A percentile compares a stretch with the other conserved stretches of the same genome.
Conservation (phyloP, 2,113 vertebrate genomes). For the Eretmodus cyanostictus region DNA sequence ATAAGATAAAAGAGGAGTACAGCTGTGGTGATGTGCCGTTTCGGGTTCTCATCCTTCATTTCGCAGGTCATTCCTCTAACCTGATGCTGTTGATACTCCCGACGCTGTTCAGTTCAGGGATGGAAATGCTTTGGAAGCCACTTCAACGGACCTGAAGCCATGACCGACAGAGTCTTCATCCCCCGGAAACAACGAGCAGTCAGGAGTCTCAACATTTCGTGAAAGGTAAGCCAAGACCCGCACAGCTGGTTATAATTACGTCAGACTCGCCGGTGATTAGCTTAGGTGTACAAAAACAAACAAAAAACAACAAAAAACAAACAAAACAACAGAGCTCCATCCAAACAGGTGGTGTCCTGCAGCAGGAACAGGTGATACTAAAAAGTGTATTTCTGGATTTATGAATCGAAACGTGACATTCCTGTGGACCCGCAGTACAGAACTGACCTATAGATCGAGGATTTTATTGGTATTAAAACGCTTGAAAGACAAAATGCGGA, state of each 20-base stretch:
- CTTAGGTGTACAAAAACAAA: neutral
- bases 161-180: neutral
- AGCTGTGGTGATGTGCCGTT: slow-evolving; percentile 27
- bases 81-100: neutral
- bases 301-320: neutral
- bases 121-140: slow-evolving; percentile 26
- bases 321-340: neutral
- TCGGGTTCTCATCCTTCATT: slow-evolving; percentile 22
- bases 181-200: neutral
- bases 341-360: slow-evolving; percentile 44
- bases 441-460: slow-evolving; percentile 22
- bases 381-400: neutral
- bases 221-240: slow-evolving; percentile 38
- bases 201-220: neutral
- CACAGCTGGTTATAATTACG: neutral
- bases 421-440: neutral
- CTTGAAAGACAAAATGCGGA: neutral
- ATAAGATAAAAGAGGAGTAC: slow-evolving; percentile 10
- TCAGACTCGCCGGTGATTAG: neutral
- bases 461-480: neutral
- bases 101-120: slow-evolving; percentile 19
- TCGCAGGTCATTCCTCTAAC: slow-evolving; percentile 25
- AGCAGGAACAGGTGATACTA: neutral
- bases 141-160: slow-evolving; percentile 22
- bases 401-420: neutral